Conservation (phyloP, 2,888 invertebrate species). For the Tortrix viridana region DNA sequence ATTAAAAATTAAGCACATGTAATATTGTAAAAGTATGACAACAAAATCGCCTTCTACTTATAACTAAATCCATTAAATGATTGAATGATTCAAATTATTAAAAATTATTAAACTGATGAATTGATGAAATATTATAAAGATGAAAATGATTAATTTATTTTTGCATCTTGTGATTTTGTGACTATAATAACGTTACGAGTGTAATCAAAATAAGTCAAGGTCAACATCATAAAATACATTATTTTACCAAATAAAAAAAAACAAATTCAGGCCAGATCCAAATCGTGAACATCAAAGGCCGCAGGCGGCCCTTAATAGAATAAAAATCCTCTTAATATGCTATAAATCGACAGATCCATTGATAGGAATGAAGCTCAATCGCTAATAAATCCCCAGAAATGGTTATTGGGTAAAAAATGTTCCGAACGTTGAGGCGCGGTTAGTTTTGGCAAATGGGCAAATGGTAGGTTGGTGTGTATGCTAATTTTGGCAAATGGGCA, state of each 20-base stretch:
- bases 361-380: slow-evolving; percentile 38
- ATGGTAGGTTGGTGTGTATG: slow-evolving; percentile 6
- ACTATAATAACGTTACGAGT: no score
- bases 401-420: slow-evolving; percentile 42
- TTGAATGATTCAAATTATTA: no score
- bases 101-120: no score
- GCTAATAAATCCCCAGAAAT: slow-evolving; percentile 41
- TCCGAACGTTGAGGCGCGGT: slow-evolving; percentile 30
- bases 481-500: slow-evolving; percentile 25
- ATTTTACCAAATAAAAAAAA: slow-evolving; percentile 2
- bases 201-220: no score
- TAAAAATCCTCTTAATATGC: slow-evolving; percentile 39
- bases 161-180: no score
- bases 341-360: slow-evolving; percentile 40
- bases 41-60: no score
- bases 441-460: slow-evolving; percentile 35
- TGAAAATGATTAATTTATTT: no score
- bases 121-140: no score
- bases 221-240: neutral
- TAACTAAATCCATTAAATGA: no score
- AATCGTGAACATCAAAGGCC: slow-evolving; percentile 22
- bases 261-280: slow-evolving; percentile 2
- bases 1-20: no score
- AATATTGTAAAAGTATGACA: no score
- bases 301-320: slow-evolving; percentile 38